Conservation (phyloP, 2,113 vertebrate genomes). For the Notothenia rossii region DNA sequence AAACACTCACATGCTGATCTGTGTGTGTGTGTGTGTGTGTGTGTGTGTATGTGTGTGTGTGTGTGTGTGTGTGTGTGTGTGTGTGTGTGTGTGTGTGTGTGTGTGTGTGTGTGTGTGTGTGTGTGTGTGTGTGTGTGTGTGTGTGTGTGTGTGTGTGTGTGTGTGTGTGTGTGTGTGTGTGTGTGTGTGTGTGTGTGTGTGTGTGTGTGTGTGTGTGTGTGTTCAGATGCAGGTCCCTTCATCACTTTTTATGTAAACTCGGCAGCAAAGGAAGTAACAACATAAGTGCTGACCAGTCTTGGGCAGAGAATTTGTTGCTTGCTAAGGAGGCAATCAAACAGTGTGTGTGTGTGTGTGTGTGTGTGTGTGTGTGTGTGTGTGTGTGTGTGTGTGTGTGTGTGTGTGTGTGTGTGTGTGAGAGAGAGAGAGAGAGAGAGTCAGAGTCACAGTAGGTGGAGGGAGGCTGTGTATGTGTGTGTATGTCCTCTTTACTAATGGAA, state of each 20-base stretch:
- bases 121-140: slow-evolving; percentile 25
- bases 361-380: slow-evolving; percentile 11
- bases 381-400: slow-evolving; percentile 14
- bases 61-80: slow-evolving; percentile 24
- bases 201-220: slow-evolving; percentile 25
- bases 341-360: slow-evolving; percentile 9
- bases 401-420: slow-evolving; percentile 1
- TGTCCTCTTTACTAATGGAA: slow-evolving; percentile 73
- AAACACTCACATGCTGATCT: slow-evolving; percentile 35
- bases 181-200: no score
- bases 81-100: no score
- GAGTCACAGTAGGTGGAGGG: neutral
- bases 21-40: slow-evolving; percentile 28
- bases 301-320: no score
- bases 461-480: slow-evolving; percentile 12
- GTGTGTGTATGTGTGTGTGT: slow-evolving; percentile 14
- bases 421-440: neutral
- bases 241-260: slow-evolving; percentile 44
- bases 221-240: slow-evolving; percentile 31
- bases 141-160: no score
- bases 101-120: slow-evolving; percentile 8
- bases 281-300: slow-evolving; percentile 47
- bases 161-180: no score
- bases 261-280: slow-evolving; percentile 19
- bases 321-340: slow-evolving; percentile 51